Percentiles rank a stretch among this genome's conserved stretches.
These are phyloP conservation scores for Emydoidea blandingii DNA, from an alignment of 2,797 vertebrate genomes.

Conservation along the genomic window DNA sequence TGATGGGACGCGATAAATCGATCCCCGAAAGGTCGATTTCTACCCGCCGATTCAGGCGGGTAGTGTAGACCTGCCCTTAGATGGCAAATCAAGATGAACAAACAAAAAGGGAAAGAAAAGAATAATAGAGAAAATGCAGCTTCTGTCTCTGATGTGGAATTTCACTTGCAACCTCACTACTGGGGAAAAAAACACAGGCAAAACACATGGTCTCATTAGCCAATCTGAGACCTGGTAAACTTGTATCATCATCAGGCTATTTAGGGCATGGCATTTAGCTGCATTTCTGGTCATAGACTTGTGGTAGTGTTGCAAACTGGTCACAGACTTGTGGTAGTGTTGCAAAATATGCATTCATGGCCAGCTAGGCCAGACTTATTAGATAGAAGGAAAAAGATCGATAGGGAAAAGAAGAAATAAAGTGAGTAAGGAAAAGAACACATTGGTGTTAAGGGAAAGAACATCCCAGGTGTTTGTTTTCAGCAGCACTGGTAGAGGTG, in stretches of 20 bases:
- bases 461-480: too few relatives aligned
- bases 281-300: background rate
- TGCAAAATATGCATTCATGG: background rate
- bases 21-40: too few relatives aligned
- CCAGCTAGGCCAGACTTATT: background rate
- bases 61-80: too few relatives aligned
- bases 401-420: background rate
- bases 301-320: background rate
- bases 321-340: background rate
- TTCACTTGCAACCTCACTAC: background rate
- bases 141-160: background rate
- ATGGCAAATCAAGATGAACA: too few relatives aligned
- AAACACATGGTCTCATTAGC: background rate
- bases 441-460: too few relatives aligned
- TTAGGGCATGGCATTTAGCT: background rate
- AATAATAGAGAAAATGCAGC: too few relatives aligned
- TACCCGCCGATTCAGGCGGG: too few relatives aligned
- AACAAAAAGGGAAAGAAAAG: too few relatives aligned
- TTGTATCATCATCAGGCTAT: background rate
- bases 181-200: background rate
- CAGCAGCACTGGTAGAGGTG: too few relatives aligned
- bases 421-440: too few relatives aligned
- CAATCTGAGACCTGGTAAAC: background rate
- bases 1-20: too few relatives aligned
- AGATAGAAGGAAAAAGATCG: background rate